Percentiles rank a stretch among this genome's conserved stretches.
Conservation (phyloP, 2,888 invertebrate species). For the Volucella zonaria region DNA sequence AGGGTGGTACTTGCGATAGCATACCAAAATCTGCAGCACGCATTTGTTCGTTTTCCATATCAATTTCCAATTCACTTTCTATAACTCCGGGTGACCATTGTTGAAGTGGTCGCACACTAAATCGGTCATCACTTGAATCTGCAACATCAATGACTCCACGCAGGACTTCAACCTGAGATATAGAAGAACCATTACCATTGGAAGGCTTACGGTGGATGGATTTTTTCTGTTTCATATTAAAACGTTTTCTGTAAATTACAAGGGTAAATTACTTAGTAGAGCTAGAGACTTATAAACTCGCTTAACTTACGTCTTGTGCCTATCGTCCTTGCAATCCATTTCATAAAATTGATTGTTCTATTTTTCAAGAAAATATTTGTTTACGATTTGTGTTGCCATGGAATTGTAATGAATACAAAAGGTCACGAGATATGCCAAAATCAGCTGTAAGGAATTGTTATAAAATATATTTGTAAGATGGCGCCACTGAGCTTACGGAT, state of each 20-base stretch:
- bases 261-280: slow-evolving; percentile 36
- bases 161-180: slow-evolving; percentile 76
- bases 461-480: background rate
- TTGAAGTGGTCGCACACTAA: slow-evolving; percentile 75
- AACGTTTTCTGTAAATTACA: slow-evolving; percentile 77
- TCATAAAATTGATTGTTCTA: background rate
- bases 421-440: slow-evolving; percentile 22
- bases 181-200: slow-evolving; percentile 78
- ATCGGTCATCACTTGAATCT: slow-evolving; percentile 81
- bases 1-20: slow-evolving; percentile 80
- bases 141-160: slow-evolving; percentile 81
- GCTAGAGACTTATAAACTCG: background rate
- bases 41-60: slow-evolving; percentile 79
- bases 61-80: slow-evolving; percentile 75
- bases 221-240: slow-evolving; percentile 78
- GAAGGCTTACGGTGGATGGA: slow-evolving; percentile 25
- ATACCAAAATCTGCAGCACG: slow-evolving; percentile 81
- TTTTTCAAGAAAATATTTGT: slow-evolving; percentile 65
- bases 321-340: slow-evolving; percentile 80
- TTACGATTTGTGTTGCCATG: slow-evolving; percentile 54
- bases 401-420: slow-evolving; percentile 10
- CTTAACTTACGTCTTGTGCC: slow-evolving; percentile 79
- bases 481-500: background rate
- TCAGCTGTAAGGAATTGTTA: slow-evolving; percentile 16
- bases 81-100: slow-evolving; percentile 75